A percentile compares a stretch with the other conserved stretches of the same genome.
Conservation (phyloP, 2,888 invertebrate species). For the Globia sparganii region DNA sequence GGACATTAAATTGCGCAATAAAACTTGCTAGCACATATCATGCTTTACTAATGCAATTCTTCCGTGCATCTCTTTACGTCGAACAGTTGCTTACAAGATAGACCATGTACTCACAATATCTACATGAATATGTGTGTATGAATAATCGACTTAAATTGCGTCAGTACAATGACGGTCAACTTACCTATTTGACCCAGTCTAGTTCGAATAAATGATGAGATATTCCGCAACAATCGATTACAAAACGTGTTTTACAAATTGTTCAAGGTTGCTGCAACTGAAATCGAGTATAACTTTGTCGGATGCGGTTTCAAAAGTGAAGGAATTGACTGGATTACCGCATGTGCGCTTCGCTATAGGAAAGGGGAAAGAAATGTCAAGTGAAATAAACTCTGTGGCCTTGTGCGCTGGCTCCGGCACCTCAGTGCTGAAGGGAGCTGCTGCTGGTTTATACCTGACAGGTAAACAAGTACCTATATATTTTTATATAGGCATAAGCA, state of each 20-base stretch:
- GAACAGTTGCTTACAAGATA: background rate
- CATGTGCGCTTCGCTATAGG: slow-evolving; percentile 94
- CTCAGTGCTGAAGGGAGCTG: slow-evolving; percentile 93
- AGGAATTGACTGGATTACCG: slow-evolving; percentile 92
- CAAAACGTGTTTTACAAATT: slow-evolving; percentile 41
- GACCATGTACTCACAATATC: background rate
- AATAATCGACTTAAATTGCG: background rate
- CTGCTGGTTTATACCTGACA: slow-evolving; percentile 96
- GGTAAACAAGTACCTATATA: slow-evolving; percentile 83
- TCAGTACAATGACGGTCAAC: slow-evolving; percentile 6
- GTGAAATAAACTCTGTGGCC: slow-evolving; percentile 92
- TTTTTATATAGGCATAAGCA: background rate
- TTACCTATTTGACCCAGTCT: slow-evolving; percentile 14
- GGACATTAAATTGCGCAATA: slow-evolving; percentile 12
- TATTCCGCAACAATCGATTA: slow-evolving; percentile 27
- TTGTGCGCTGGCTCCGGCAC: slow-evolving; percentile 97
- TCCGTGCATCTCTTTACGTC: background rate
- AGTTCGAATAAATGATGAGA: slow-evolving; percentile 32
- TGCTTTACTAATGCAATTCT: background rate
- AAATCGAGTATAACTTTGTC: slow-evolving; percentile 82
- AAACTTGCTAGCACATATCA: background rate
- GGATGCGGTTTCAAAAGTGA: slow-evolving; percentile 92
- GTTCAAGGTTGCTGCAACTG: slow-evolving; percentile 79
- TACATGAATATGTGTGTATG: background rate
- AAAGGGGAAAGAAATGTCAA: slow-evolving; percentile 80